Evolutionary conservation across 1,140 invertebrate genomes (phyloP), one percentile per base, ranked within the genome.

Genomic region (Zeugodacus cucurbitae): DNA sequence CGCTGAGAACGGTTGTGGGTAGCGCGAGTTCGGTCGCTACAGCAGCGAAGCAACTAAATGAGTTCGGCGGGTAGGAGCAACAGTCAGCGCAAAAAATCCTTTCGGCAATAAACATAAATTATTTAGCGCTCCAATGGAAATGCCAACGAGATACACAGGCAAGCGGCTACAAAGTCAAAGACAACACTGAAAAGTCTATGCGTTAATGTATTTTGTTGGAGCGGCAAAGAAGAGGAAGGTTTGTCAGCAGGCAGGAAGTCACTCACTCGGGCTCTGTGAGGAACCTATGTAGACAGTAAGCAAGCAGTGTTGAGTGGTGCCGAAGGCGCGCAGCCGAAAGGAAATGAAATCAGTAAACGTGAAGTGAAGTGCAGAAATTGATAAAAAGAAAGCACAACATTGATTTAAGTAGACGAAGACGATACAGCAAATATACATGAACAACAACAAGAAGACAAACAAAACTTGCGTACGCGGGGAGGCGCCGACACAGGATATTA

Each of bases 41-140:
- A 82, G 74, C 44, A 54, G 41, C 44, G 11, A 41, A 41, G 20
- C 20, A 41, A 29, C 11, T n/a, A 41, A 44, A 34, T 82, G 41
- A 74, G 41, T 29, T 20, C 22, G 26, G n/a, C 20, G 41, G 20
- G 41, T 26, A 82, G 48, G 74, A 37, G 74, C 34, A 74, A 44
- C 34, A 74, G 32, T 37, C 32, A 74, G 41, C 11, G 41, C 22
- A 54, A 54, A 70, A 82, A 44, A 82, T 82, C 74, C 74, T 82
- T 82, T 82, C 41, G 74, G 74, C 74, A 82, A 82, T 82, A 82
- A 82, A 82, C 74, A 82, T 82, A 82, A 82, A 48, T 82, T 82
- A 54, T 54, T 82, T 82, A 48, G 41, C 22, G 74, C n/a, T 48
- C 22, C 37, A 82, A 26, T 82, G 44, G 26, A 48, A 82, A 82